These are phyloP conservation scores for Lamproptera curius DNA, from an alignment of 2,888 invertebrate genomes.

Conservation along the genomic window DNA sequence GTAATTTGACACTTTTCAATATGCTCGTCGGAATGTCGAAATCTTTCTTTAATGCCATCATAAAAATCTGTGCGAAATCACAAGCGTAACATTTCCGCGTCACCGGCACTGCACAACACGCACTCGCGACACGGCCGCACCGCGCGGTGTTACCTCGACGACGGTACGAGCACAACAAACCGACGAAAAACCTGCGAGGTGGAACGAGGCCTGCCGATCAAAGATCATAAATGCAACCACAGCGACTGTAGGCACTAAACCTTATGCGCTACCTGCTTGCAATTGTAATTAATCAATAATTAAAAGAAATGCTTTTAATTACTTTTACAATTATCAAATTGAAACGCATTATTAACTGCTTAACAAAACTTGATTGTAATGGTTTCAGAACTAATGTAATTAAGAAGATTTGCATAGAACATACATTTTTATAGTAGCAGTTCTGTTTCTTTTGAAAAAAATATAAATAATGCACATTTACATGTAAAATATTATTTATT, in stretches of 20 bases:
- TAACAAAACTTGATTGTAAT: too few relatives aligned
- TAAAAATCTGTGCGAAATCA: conserved; percentile 42
- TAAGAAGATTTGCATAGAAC: too few relatives aligned
- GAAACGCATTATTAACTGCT: too few relatives aligned
- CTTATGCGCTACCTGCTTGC: not conserved
- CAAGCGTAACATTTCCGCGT: conserved; percentile 55
- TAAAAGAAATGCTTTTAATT: too few relatives aligned
- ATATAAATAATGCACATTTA: too few relatives aligned
- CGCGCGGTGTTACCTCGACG: conserved; percentile 59
- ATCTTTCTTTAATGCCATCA: conserved; percentile 73
- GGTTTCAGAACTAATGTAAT: too few relatives aligned
- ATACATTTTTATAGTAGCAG: too few relatives aligned
- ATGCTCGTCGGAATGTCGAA: conserved; percentile 62
- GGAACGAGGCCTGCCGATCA: conserved; percentile 46
- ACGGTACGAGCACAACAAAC: conserved; percentile 67
- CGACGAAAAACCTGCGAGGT: conserved; percentile 45
- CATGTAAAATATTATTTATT: too few relatives aligned
- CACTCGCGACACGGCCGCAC: conserved; percentile 43
- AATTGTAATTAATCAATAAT: not conserved
- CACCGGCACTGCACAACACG: conserved; percentile 58
- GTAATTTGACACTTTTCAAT: conserved; percentile 64
- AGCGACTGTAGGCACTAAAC: conserved; percentile 27
- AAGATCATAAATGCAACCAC: conserved; percentile 42
- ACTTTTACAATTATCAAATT: too few relatives aligned
- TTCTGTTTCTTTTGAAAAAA: too few relatives aligned